These are phyloP conservation scores for Megalops cyprinoides DNA, from an alignment of 2,797 vertebrate species.

Conservation along the genomic window DNA sequence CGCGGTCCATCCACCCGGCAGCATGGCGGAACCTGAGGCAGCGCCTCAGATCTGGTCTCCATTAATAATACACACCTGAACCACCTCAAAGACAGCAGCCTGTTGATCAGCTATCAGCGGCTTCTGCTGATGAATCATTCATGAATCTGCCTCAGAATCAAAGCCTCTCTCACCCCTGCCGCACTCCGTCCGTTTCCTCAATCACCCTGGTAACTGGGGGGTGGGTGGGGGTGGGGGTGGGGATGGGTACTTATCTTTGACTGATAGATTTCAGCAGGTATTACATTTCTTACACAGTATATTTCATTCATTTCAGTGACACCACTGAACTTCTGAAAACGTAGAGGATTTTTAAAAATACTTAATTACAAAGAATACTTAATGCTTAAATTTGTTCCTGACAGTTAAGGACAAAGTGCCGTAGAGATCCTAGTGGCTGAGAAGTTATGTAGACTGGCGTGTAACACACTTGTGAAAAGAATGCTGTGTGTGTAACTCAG, in stretches of 20 bases:
- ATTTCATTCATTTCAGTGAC: too few relatives aligned
- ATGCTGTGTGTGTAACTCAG: neutral
- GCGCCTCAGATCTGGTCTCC: neutral
- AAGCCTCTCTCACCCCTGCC: neutral
- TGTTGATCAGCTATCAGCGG: slow-evolving; percentile 24
- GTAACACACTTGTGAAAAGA: neutral
- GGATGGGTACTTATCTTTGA: too few relatives aligned
- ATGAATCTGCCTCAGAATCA: neutral
- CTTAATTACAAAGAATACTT: too few relatives aligned
- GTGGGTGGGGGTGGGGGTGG: too few relatives aligned
- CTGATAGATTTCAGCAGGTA: too few relatives aligned
- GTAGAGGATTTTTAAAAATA: too few relatives aligned
- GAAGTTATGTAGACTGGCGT: too few relatives aligned
- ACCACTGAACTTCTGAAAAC: too few relatives aligned
- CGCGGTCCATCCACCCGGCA: neutral
- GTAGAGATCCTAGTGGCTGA: too few relatives aligned
- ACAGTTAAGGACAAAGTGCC: neutral
- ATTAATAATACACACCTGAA: slow-evolving; percentile 37
- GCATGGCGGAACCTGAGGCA: neutral
- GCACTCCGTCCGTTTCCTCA: neutral
- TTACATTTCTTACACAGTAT: too few relatives aligned
- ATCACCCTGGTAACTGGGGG: too few relatives aligned
- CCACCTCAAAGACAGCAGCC: slow-evolving; percentile 25
- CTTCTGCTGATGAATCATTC: slow-evolving; percentile 21
- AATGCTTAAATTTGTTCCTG: neutral